Percentiles rank a stretch among this genome's conserved stretches.
phyloP scores from a whole-genome alignment of 2,113 vertebrate genomes.

The Nematolebias whitei region DNA sequence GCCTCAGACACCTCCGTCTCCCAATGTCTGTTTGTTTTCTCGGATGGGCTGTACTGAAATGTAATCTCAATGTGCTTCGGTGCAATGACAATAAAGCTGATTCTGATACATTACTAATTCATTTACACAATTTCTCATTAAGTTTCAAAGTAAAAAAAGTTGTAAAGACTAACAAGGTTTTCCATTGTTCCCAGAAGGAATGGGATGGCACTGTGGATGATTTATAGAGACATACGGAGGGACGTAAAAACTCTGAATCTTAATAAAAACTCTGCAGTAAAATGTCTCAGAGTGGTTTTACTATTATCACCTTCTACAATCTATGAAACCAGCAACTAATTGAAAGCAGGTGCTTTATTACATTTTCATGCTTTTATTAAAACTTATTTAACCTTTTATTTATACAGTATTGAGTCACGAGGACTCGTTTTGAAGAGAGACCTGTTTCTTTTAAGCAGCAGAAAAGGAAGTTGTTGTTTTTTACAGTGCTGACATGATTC shows the following conservation, averaged over 20 bases:
- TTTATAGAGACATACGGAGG: background rate
- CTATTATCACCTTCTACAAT: conserved; percentile 6
- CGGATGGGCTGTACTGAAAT: no score
- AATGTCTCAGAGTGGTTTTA: conserved; percentile 1
- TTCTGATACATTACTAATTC: no score
- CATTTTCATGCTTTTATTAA: conserved; percentile 12
- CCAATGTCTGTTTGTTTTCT: no score
- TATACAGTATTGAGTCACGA: no score
- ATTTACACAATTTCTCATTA: no score
- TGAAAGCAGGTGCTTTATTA: background rate
- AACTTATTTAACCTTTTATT: no score
- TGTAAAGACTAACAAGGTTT: no score
- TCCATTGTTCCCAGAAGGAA: background rate
- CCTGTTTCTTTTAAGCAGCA: conserved; percentile 13
- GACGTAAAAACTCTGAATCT: background rate
- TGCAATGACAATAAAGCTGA: no score
- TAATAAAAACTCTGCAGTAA: background rate
- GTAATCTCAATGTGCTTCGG: no score
- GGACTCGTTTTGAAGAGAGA: no score
- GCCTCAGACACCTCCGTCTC: no score
- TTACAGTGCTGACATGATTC: conserved; percentile 15
- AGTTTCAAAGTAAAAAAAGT: no score
- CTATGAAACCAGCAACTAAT: background rate
- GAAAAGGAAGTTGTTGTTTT: conserved; percentile 31
- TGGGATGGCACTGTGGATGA: conserved; percentile 3